These are phyloP conservation scores for Bombus sibiricus DNA, from an alignment of 1,140 invertebrate genomes.

Conservation along the genomic window DNA sequence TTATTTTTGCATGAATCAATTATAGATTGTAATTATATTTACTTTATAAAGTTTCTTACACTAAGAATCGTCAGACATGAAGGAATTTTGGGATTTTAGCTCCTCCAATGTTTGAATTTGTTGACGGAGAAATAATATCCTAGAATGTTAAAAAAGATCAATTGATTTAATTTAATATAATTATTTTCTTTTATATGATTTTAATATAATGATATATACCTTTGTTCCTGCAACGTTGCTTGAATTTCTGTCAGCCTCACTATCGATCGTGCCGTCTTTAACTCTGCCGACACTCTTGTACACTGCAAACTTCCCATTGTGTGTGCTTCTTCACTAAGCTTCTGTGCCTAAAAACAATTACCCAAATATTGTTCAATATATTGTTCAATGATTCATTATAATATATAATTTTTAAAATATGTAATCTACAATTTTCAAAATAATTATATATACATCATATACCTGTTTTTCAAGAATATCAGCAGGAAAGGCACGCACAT, in stretches of 20 bases:
- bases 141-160: conserved; percentile 78
- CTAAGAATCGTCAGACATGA: conserved; percentile 91
- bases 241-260: conserved; percentile 98
- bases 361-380: neutral
- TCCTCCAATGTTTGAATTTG: conserved; percentile 95
- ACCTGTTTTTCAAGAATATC: conserved; percentile 97
- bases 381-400: neutral
- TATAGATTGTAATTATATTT: conserved; percentile 82
- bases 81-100: conserved; percentile 95
- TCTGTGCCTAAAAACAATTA: conserved; percentile 87
- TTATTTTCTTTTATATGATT: neutral
- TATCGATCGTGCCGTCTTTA: conserved; percentile 96
- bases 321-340: conserved; percentile 92
- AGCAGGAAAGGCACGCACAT: conserved; percentile 96
- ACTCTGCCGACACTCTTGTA: conserved; percentile 96
- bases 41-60: conserved; percentile 83
- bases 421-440: neutral
- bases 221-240: conserved; percentile 98
- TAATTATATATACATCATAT: conserved; percentile 40
- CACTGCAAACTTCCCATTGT: conserved; percentile 93
- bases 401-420: neutral
- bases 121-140: conserved; percentile 95
- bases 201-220: conserved; percentile 83
- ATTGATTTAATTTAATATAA: conserved; percentile 3
- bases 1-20: conserved; percentile 82